phyloP scores from a whole-genome alignment of 2,113 vertebrate genomes.

The Scatophagus argus region DNA sequence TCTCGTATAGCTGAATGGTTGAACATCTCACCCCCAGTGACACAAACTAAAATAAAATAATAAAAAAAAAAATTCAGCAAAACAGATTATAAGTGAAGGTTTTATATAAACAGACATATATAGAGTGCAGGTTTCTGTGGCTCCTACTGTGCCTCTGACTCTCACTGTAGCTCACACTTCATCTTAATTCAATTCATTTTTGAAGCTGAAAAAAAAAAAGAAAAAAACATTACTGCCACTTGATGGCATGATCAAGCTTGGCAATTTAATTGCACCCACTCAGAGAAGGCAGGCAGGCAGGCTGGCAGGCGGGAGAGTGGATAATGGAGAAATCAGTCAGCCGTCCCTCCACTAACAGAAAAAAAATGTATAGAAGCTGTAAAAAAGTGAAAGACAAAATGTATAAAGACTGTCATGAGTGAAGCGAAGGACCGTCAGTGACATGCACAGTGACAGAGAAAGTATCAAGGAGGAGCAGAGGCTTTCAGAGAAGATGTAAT shows the following conservation, averaged over 20 bases:
- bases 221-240: conserved; percentile 35
- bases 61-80: too few relatives aligned
- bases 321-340: conserved; percentile 59
- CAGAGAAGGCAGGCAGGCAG: conserved; percentile 51
- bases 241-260: conserved; percentile 53
- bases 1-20: neutral
- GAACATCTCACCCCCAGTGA: conserved; percentile 4
- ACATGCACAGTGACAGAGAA: conserved; percentile 26
- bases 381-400: conserved; percentile 19
- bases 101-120: neutral
- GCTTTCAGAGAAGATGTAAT: conserved; percentile 44
- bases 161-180: neutral
- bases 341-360: conserved; percentile 2
- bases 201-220: neutral
- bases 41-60: too few relatives aligned
- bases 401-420: conserved; percentile 17
- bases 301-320: conserved; percentile 44
- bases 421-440: conserved; percentile 22
- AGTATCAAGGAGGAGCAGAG: conserved; percentile 21
- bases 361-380: neutral
- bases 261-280: conserved; percentile 71
- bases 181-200: conserved; percentile 40
- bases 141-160: neutral
- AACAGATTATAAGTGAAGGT: neutral
- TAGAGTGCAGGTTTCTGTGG: neutral